Evolutionary conservation across 2,113 vertebrate species (phyloP).

Genomic region (Pygoscelis antarcticus): DNA sequence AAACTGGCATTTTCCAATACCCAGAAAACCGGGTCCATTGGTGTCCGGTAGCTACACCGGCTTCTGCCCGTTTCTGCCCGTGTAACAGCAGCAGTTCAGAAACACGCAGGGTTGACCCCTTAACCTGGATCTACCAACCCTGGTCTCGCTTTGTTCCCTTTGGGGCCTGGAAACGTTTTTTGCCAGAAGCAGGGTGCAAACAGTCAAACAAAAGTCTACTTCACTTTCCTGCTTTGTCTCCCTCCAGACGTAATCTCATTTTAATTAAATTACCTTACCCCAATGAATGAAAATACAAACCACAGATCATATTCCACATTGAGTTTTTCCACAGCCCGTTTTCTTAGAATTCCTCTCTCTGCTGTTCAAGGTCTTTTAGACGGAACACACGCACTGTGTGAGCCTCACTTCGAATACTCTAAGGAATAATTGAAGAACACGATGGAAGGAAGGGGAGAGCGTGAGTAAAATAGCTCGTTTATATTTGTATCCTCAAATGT

Average conservation of each 20-base stretch:
- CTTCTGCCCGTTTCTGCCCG: fast-evolving
- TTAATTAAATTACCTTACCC: conserved; percentile 24
- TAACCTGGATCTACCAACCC: background rate
- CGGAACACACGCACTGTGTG: background rate
- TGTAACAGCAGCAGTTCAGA: background rate
- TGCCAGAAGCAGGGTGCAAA: background rate
- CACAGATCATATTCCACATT: background rate
- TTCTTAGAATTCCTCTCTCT: background rate
- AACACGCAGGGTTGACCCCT: background rate
- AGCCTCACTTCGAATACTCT: background rate
- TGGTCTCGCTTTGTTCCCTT: background rate
- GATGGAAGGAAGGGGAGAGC: conserved; percentile 13
- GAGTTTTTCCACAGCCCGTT: background rate
- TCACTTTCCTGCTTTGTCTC: background rate
- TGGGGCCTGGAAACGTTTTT: background rate
- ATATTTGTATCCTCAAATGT: conserved; percentile 62
- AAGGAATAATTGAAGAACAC: conserved; percentile 31
- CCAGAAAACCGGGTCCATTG: background rate
- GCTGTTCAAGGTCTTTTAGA: background rate
- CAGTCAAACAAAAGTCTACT: background rate
- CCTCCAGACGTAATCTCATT: background rate
- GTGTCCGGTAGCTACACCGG: fast-evolving
- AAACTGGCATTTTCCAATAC: background rate
- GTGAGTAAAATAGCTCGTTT: conserved; percentile 41
- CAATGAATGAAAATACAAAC: background rate